These are phyloP conservation scores for Heterochromis multidens DNA, from an alignment of 2,113 vertebrate genomes.

Conservation along the genomic window DNA sequence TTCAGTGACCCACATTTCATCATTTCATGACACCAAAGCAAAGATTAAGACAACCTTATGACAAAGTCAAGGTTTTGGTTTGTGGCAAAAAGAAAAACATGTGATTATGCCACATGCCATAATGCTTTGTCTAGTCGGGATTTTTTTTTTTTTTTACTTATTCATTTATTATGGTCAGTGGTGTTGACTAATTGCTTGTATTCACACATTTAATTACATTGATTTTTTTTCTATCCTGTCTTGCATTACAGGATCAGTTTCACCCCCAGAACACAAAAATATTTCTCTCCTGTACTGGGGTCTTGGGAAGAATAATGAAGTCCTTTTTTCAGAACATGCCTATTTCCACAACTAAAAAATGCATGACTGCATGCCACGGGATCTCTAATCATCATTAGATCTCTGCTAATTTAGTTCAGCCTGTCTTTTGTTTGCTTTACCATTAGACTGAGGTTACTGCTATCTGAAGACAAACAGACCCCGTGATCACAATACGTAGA, in stretches of 20 bases:
- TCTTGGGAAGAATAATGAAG: neutral
- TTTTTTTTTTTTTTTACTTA: neutral
- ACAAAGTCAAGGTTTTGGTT: neutral
- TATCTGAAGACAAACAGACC: neutral
- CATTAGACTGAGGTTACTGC: conserved; percentile 23
- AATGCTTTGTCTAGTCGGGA: neutral
- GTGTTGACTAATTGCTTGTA: neutral
- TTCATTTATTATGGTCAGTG: neutral
- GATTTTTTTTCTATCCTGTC: neutral
- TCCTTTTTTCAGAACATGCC: neutral
- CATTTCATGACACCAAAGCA: neutral
- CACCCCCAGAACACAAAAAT: neutral
- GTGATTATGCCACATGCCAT: neutral
- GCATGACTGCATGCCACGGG: conserved; percentile 24
- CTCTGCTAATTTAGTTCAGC: conserved; percentile 24
- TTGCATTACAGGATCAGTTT: neutral
- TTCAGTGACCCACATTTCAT: neutral
- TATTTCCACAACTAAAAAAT: conserved; percentile 29
- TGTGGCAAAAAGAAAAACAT: neutral
- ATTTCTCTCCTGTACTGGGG: neutral
- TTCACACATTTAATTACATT: neutral
- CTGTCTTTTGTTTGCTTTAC: conserved; percentile 42
- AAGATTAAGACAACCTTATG: neutral
- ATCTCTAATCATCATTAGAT: conserved; percentile 28
- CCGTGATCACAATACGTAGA: neutral